Conservation (phyloP, 2,888 invertebrate species). For the Rhagonycha fulva region DNA sequence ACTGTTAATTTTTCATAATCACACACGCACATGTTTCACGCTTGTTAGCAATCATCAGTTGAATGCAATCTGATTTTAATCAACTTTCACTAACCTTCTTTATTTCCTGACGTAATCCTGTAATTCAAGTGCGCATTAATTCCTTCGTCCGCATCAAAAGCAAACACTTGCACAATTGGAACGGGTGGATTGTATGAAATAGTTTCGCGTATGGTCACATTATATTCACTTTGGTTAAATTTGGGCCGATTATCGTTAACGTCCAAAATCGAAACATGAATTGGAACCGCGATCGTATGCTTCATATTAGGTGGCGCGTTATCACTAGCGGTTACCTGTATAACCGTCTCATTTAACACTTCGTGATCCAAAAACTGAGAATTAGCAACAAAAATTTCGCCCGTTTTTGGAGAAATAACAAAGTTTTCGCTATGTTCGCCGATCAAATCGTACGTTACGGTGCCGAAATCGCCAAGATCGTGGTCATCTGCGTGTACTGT, state of each 20-base stretch:
- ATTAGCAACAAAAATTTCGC: slow-evolving; percentile 76
- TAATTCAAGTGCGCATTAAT: slow-evolving; percentile 78
- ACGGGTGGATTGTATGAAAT: slow-evolving; percentile 79
- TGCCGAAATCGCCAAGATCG: slow-evolving; percentile 79
- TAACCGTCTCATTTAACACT: slow-evolving; percentile 66
- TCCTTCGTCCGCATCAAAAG: slow-evolving; percentile 81
- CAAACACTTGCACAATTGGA: slow-evolving; percentile 79
- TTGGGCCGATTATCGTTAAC: slow-evolving; percentile 88
- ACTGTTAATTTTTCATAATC: too few species aligned
- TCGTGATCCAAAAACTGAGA: slow-evolving; percentile 81
- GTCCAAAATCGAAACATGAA: slow-evolving; percentile 77
- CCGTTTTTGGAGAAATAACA: slow-evolving; percentile 69
- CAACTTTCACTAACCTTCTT: slow-evolving; percentile 58
- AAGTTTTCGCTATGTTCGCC: slow-evolving; percentile 78
- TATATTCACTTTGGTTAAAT: slow-evolving; percentile 78
- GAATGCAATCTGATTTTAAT: neutral
- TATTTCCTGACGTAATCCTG: slow-evolving; percentile 70
- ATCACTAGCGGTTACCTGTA: slow-evolving; percentile 82
- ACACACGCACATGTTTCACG: too few species aligned
- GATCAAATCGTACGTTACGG: slow-evolving; percentile 75
- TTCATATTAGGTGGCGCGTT: slow-evolving; percentile 72
- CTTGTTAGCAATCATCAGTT: too few species aligned
- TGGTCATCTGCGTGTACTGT: slow-evolving; percentile 76
- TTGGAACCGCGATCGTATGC: slow-evolving; percentile 75
- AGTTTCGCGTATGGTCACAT: slow-evolving; percentile 83